Base-by-base conservation (phyloP, 2,113 vertebrate genomes). In the Periophthalmus modestus region DNA sequence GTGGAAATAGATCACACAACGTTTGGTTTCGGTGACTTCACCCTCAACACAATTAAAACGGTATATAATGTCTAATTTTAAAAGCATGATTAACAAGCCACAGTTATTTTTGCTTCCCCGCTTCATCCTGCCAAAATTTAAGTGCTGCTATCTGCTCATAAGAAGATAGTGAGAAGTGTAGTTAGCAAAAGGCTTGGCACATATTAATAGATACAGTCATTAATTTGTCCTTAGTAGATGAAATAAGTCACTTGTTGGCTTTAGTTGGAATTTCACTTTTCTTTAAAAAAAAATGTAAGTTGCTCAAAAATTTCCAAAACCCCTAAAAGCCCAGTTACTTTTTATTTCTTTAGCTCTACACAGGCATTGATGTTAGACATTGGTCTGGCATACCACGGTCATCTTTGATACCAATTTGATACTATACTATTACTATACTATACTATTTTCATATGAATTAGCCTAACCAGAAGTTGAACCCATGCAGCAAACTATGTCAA, bases 21-120 rank as follows among this genome's bases (percentile, higher is more conserved):
- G 2, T 55, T 55, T 55, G 24, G 57, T 28, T 28, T 59, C 23
- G 9, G 57, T 28, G 4, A 28, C 23, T 59, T 10, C 9, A 28
- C 23, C 12, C 21, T 15, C 57, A 62, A 62, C 28, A 62, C 28
- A 62, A 62, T 62, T 62, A 62, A 62, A 62, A 34, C 15, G 28
- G 34, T 62, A 34, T 61, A 33, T 19, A 59, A 59, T 19, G 59
- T 34, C 59, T 62, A 34, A 34, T 62, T 62, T 62, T 34, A 62
- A 34, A 62, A 62, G 59, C 28, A 62, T 34, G 24, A 62, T 62
- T 62, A 62, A 62, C 28, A 62, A 62, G 59, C 59, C 59, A 34
- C 59, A 62, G 36, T 46, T 66, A 46, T 66, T 66, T 46, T 39
- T 43, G 34, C 36, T 46, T 66, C 63, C 63, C 11, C 39, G 43